These are phyloP conservation scores for Stenurella melanura DNA, from an alignment of 2,888 invertebrate genomes.

Conservation along the genomic window DNA sequence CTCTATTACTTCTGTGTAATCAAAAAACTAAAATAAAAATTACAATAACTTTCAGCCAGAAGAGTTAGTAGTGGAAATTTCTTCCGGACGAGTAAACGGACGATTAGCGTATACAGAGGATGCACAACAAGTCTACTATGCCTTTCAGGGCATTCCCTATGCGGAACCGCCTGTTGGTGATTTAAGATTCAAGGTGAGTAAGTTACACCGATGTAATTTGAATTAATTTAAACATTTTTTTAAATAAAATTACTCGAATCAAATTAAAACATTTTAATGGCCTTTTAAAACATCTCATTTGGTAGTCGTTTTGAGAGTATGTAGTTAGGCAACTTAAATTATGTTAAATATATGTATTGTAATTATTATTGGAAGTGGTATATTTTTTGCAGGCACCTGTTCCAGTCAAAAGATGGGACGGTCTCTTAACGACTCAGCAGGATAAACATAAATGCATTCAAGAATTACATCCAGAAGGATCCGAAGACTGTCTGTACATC, in stretches of 20 bases:
- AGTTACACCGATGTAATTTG: neutral
- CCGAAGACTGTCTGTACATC: slow-evolving; percentile 64
- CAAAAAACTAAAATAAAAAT: too few species aligned
- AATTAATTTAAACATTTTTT: too few species aligned
- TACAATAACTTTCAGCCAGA: neutral
- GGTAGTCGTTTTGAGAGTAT: too few species aligned
- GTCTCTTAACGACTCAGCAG: slow-evolving; percentile 31
- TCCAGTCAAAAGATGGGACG: slow-evolving; percentile 46
- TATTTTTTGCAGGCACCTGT: slow-evolving; percentile 43
- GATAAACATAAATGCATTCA: slow-evolving; percentile 48
- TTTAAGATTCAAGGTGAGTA: slow-evolving; percentile 58
- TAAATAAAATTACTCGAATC: too few species aligned
- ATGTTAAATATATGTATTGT: too few species aligned
- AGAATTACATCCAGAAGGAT: slow-evolving; percentile 38
- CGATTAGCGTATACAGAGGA: slow-evolving; percentile 50
- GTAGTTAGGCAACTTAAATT: too few species aligned
- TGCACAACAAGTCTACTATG: slow-evolving; percentile 53
- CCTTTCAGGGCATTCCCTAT: slow-evolving; percentile 61
- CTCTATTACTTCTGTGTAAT: too few species aligned
- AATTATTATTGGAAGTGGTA: too few species aligned
- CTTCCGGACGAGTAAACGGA: slow-evolving; percentile 56
- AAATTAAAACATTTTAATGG: too few species aligned
- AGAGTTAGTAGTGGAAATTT: slow-evolving; percentile 44
- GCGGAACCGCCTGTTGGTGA: slow-evolving; percentile 59
- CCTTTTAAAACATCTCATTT: too few species aligned